Base-by-base conservation (phyloP, 2,888 invertebrate genomes). In the Agrochola lychnidis region DNA sequence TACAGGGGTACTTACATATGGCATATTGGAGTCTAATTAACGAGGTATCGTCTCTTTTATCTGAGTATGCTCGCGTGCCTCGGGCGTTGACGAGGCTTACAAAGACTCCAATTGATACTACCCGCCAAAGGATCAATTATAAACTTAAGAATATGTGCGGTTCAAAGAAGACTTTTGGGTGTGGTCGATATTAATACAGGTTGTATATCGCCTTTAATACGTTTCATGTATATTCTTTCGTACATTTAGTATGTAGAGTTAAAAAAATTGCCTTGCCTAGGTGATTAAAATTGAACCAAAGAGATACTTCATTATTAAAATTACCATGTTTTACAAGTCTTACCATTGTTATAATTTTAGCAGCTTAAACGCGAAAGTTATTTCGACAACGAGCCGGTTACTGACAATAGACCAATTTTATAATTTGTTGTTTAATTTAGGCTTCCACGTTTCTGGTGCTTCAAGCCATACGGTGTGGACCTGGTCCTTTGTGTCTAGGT, bases 391-490 rank as follows among this genome's bases (percentile, higher is more conserved):
- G 1, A 73, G 42, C 16, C 56, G 57, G 36, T 48, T 69, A 48
- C 79, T 79, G 83, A 87, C 81, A 84, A 82, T 68, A 48, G 53
- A 64, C 16, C 36, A 56, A 76, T 74, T 68, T 40, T 56, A 66
- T 16, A 51, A 71, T 72, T 70, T 56, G 25, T 68, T 22, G 22
- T 70, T 74, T 62, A 73, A 77, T 78, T 70, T 71, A 25, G 62
- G 74, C 61, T 81, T 73, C 74, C 51, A 40, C n/a, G 45, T 59
- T 30, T 51, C 30, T 72, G 73, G 66, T 67, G 72, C 56, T 80
- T 78, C 77, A 76, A 81, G 82, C 91, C 93, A 93, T 93, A 94
- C 90, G 94, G 94, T 87, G 92, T 87, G 71, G 87, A 89, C 91
- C 91, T 91, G 90, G 88, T 87, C 72, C 73, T 90, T 91, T 94